Conservation (phyloP, 1,140 invertebrate genomes). For the Trichonephila inaurata region DNA sequence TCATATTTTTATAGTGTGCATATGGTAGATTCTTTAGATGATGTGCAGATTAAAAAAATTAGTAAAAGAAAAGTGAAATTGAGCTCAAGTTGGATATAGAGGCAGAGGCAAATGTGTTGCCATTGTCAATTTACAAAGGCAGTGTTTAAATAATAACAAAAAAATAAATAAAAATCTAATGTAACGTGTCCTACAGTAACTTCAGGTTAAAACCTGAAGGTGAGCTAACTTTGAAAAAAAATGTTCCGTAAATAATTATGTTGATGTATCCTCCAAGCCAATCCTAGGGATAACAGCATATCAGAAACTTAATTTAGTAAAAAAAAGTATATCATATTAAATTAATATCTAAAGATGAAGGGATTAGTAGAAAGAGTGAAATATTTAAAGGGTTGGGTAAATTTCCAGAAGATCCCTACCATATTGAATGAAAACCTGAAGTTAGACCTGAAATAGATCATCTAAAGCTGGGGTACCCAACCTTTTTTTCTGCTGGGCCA, state of each 20-base stretch:
- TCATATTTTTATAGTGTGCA: not conserved
- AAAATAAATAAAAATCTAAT: not conserved
- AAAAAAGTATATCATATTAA: not conserved
- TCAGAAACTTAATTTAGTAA: slow-evolving; percentile 13
- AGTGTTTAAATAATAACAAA: not conserved
- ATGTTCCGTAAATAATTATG: not conserved
- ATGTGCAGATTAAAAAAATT: slow-evolving; percentile 32
- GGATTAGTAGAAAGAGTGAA: no score
- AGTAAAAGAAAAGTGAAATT: not conserved
- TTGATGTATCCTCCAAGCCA: not conserved
- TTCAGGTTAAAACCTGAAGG: slow-evolving; percentile 32
- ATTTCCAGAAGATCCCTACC: no score
- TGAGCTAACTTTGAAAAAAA: not conserved
- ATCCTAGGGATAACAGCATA: slow-evolving; percentile 34
- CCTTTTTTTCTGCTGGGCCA: no score
- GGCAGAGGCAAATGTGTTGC: slow-evolving; percentile 51
- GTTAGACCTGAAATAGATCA: no score
- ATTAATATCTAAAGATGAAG: not conserved
- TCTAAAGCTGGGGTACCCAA: no score
- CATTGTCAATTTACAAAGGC: not conserved
- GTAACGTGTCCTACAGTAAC: slow-evolving; percentile 31
- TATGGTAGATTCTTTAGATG: not conserved
- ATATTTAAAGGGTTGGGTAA: not conserved
- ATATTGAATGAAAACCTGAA: no score
- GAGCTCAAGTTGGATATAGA: slow-evolving; percentile 56